phyloP scores from a whole-genome alignment of 2,888 invertebrate genomes.

The Stictocephala bisonia region DNA sequence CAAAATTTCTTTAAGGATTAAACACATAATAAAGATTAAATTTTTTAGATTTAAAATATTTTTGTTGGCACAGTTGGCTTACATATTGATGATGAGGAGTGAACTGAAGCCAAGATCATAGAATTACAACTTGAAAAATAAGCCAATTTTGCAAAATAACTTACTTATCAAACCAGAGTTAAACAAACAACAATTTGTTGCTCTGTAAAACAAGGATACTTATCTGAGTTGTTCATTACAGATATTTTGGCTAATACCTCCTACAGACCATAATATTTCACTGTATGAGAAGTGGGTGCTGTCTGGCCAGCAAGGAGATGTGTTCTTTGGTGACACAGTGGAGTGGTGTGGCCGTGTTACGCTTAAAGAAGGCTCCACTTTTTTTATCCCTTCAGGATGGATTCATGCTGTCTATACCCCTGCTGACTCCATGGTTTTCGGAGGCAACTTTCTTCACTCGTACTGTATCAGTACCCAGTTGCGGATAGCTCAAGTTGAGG shows the following conservation, averaged over 20 bases:
- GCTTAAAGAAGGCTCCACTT: conserved; percentile 78
- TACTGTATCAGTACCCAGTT: conserved; percentile 93
- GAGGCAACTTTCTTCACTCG: conserved; percentile 88
- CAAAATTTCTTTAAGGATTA: too few species aligned
- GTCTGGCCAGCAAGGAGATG: conserved; percentile 93
- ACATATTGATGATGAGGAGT: too few species aligned
- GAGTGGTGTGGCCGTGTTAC: conserved; percentile 91
- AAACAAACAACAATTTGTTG: too few species aligned
- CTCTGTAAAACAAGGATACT: too few species aligned
- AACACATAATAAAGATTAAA: too few species aligned
- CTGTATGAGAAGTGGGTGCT: conserved; percentile 96
- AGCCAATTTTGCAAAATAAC: too few species aligned
- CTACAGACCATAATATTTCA: conserved; percentile 92
- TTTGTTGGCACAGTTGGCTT: too few species aligned
- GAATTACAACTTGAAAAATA: too few species aligned
- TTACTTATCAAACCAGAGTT: too few species aligned
- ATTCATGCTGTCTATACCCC: conserved; percentile 93
- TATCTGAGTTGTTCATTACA: too few species aligned
- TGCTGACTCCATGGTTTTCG: conserved; percentile 88
- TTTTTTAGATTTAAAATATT: too few species aligned
- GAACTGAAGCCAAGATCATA: too few species aligned
- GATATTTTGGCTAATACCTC: conserved; percentile 94
- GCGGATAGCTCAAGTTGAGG: conserved; percentile 94
- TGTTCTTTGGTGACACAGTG: conserved; percentile 97
- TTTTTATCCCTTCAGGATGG: conserved; percentile 95